Evolutionary conservation across 2,888 invertebrate species (phyloP), one percentile per base, ranked within the genome.

Genomic region (Allygus modestus): DNA sequence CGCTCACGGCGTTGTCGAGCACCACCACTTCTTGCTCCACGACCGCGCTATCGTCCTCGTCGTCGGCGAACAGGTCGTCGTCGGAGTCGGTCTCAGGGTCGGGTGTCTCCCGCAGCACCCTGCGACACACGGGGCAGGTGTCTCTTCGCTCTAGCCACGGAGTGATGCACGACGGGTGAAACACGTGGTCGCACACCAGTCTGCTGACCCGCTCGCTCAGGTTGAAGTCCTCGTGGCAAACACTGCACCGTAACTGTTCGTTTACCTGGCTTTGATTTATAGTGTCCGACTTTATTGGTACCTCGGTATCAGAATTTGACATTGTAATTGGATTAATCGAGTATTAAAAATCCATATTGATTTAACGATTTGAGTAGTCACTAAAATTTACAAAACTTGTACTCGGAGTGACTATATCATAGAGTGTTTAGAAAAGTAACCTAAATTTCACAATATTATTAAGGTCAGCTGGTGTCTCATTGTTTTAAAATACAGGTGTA

Each of bases 121-220:
- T 1, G 37, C 71, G 71, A 71, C 71, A 71, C 41, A 71, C 71
- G 0, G 71, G 71, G 28, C 71, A 71, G 4, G 71, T 71, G 37
- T 37, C 31, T 0, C n/a, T 5, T 9, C 33, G 17, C 71, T 71
- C 28, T n/a, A 71, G 41, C 71, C 71, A 71, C 26, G 71, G 71
- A 0, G 20, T 7, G 37, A 71, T 71, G 23, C 71, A 71, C 17
- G 37, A n/a, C 37, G 17, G 41, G 71, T 71, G 71, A 41, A 71
- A 71, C 41, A 71, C 71, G 41, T 71, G 71, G 41, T n/a, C 41
- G 28, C 71, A 71, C n/a, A 41, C 37, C 71, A 71, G 41, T n/a
- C 20, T n/a, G 12, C n/a, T 20, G n/a, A 71, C 71, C 20, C 20
- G 4, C 41, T 71, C 71, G 37, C 37, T 28, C 31, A 69, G 17